Conservation (phyloP, 2,113 vertebrate genomes). For the Neolamprologus kungweensis region DNA sequence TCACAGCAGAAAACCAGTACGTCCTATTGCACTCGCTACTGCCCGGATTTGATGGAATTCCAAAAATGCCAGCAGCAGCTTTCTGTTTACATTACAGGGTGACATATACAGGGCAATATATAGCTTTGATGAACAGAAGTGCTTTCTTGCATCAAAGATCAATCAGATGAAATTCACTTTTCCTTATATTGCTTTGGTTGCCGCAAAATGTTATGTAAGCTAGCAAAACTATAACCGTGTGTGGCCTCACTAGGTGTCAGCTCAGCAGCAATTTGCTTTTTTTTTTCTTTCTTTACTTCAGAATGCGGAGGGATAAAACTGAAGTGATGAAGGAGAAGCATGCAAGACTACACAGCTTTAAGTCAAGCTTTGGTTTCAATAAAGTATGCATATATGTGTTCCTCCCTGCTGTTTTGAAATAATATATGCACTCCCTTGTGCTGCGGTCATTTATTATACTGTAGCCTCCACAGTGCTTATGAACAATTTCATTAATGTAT, state of each 20-base stretch:
- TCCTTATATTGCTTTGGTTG: conserved; percentile 17
- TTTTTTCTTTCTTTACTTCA: not conserved
- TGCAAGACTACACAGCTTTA: conserved; percentile 5
- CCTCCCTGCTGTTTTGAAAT: conserved; percentile 28
- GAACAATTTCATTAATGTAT: conserved; percentile 42
- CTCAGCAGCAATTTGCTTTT: conserved; percentile 2
- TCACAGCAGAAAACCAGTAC: not conserved
- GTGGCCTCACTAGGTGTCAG: conserved; percentile 53
- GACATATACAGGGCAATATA: not conserved
- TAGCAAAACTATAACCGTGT: conserved; percentile 58
- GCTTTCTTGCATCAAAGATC: conserved; percentile 35
- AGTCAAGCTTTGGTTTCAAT: conserved; percentile 20
- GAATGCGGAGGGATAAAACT: conserved; percentile 1
- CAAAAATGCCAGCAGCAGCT: not conserved
- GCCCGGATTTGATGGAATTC: not conserved
- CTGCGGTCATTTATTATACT: conserved; percentile 21
- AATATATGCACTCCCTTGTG: conserved; percentile 19
- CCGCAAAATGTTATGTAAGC: conserved; percentile 54
- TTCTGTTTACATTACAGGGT: not conserved
- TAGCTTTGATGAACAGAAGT: conserved; percentile 6
- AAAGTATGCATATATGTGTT: not conserved
- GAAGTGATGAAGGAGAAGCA: not conserved
- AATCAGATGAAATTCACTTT: conserved; percentile 48
- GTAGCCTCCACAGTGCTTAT: not conserved
- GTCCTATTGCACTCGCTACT: not conserved